phyloP scores from a whole-genome alignment of 2,888 invertebrate species.

The Beris morrisii region DNA sequence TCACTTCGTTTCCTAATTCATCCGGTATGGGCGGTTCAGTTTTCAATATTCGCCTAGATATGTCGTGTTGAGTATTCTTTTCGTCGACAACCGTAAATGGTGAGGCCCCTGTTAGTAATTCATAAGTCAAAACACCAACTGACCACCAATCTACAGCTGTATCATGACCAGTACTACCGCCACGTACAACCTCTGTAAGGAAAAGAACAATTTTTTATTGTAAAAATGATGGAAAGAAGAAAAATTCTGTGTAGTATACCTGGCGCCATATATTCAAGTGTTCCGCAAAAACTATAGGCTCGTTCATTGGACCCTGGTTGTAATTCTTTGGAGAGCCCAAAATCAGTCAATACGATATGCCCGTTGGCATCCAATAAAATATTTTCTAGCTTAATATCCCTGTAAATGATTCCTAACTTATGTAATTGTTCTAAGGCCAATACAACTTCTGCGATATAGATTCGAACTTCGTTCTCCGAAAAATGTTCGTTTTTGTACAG shows the following conservation, averaged over 20 bases:
- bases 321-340: conserved; percentile 94
- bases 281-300: conserved; percentile 97
- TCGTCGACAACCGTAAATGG: conserved; percentile 97
- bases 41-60: conserved; percentile 86
- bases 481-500: conserved; percentile 93
- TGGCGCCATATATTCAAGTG: conserved; percentile 98
- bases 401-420: conserved; percentile 95
- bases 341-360: conserved; percentile 95
- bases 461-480: conserved; percentile 83
- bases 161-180: conserved; percentile 89
- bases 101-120: conserved; percentile 93
- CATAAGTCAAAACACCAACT: conserved; percentile 93
- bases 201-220: conserved; percentile 16
- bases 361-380: conserved; percentile 92
- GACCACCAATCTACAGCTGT: conserved; percentile 99
- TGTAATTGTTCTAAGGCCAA: conserved; percentile 94
- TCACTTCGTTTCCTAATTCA: conserved; percentile 68
- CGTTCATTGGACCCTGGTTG: conserved; percentile 67
- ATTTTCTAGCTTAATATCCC: conserved; percentile 97
- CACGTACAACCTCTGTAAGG: conserved; percentile 67
- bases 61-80: conserved; percentile 91
- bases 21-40: conserved; percentile 89
- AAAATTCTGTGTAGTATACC: conserved; percentile 48
- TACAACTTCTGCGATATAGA: conserved; percentile 95
- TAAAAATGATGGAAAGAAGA: not conserved